A percentile compares a stretch with the other conserved stretches of the same genome.
Conservation (phyloP, 2,888 invertebrate species). For the Stenurella melanura region DNA sequence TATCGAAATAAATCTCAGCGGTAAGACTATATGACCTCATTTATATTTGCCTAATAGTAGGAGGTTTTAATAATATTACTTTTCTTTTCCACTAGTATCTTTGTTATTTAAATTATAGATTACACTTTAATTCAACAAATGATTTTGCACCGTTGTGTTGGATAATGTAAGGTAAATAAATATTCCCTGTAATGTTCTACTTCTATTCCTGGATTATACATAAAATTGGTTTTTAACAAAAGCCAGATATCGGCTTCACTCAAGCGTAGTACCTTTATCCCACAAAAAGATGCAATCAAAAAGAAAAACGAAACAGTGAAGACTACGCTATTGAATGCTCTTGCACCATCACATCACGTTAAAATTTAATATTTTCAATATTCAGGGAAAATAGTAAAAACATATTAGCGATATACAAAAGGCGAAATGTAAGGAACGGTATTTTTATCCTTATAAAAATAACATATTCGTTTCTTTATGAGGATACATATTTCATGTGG, state of each 20-base stretch:
- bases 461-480: too few species aligned
- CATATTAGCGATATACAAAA: slow-evolving; percentile 11
- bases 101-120: too few species aligned
- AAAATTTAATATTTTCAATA: slow-evolving; percentile 32
- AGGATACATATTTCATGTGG: not conserved
- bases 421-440: slow-evolving; percentile 5
- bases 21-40: too few species aligned
- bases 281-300: slow-evolving; percentile 18
- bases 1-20: too few species aligned
- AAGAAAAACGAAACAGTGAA: not conserved
- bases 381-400: slow-evolving; percentile 15
- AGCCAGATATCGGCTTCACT: slow-evolving; percentile 1
- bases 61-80: too few species aligned
- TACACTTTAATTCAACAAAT: too few species aligned
- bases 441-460: not conserved
- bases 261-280: not conserved
- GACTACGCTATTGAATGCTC: not conserved
- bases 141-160: too few species aligned
- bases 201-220: not conserved
- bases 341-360: slow-evolving; percentile 6
- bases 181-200: not conserved
- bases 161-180: not conserved
- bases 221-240: slow-evolving; percentile 25
- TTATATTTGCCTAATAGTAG: too few species aligned
- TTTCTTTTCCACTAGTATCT: too few species aligned